Percentiles rank a stretch among this genome's conserved stretches.
These are phyloP conservation scores for Eupithecia centaureata DNA, from an alignment of 2,888 invertebrate genomes.

Conservation along the genomic window DNA sequence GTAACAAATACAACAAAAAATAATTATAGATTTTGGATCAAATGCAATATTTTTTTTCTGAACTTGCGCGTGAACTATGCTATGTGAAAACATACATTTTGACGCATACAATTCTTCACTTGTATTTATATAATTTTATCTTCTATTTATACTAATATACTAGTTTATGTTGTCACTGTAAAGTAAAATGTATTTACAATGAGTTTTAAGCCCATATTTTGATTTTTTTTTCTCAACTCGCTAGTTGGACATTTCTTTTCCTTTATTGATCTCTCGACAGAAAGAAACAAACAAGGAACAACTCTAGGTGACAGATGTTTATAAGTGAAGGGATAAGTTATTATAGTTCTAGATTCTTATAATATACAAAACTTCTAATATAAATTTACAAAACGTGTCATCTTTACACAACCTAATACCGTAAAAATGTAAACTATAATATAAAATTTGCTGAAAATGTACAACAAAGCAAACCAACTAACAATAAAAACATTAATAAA, in stretches of 20 bases:
- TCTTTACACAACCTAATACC: not conserved
- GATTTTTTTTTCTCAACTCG: too few relatives aligned
- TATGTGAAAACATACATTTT: too few relatives aligned
- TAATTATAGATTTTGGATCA: too few relatives aligned
- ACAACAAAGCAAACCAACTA: conserved; percentile 55
- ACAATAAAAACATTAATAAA: conserved; percentile 52
- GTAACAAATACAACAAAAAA: too few relatives aligned
- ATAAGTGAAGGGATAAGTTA: not conserved
- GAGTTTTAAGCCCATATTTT: too few relatives aligned
- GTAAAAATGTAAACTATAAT: conserved; percentile 33
- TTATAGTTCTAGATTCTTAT: too few relatives aligned
- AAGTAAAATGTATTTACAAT: too few relatives aligned
- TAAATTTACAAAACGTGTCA: not conserved
- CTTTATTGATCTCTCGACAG: not conserved
- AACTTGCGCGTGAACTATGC: too few relatives aligned
- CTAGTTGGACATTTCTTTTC: not conserved
- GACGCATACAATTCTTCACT: too few relatives aligned
- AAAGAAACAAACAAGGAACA: not conserved
- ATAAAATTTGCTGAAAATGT: conserved; percentile 58
- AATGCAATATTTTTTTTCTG: not conserved
- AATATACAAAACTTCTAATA: not conserved
- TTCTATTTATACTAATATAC: too few relatives aligned
- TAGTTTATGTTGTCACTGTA: too few relatives aligned
- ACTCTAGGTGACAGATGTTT: not conserved
- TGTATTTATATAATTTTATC: too few relatives aligned